Evolutionary conservation across 2,113 vertebrate genomes (phyloP).

Genomic region (Butastur rufipennis): DNA sequence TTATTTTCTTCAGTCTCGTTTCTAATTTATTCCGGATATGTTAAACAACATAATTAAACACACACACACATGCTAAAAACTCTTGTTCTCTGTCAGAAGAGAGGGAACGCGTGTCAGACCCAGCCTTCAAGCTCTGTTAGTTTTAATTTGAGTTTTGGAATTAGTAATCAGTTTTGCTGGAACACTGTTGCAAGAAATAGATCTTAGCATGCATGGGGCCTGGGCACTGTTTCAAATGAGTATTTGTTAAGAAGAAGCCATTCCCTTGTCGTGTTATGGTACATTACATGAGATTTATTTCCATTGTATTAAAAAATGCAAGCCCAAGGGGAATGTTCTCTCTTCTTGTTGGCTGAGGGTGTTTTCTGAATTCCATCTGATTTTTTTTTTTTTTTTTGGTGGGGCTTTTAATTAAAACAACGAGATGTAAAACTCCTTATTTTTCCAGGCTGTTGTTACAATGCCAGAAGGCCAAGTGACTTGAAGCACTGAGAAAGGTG

Average conservation of each 20-base stretch:
- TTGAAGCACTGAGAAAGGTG: not conserved
- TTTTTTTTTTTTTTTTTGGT: not conserved
- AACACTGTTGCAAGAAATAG: constrained; percentile 75
- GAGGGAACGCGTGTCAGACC: constrained; percentile 55
- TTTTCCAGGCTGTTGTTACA: not conserved
- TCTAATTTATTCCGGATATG: constrained; percentile 73
- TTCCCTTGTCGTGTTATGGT: constrained; percentile 75
- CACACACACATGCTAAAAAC: constrained; percentile 22
- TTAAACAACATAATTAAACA: constrained; percentile 80
- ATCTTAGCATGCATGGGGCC: constrained; percentile 67
- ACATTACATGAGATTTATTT: constrained; percentile 80
- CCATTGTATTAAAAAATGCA: constrained; percentile 71
- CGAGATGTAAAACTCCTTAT: not conserved
- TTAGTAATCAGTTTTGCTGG: constrained; percentile 80
- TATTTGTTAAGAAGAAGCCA: constrained; percentile 76
- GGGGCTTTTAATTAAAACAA: constrained; percentile 46
- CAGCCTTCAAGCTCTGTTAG: constrained; percentile 82
- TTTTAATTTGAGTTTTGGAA: constrained; percentile 81
- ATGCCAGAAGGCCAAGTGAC: not conserved
- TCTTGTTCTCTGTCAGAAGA: constrained; percentile 72
- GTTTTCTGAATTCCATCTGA: constrained; percentile 16
- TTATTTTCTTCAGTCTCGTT: constrained; percentile 69
- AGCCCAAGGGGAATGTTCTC: constrained; percentile 48
- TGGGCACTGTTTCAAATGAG: constrained; percentile 75
- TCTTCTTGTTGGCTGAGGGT: not conserved